phyloP scores from a whole-genome alignment of 2,113 vertebrate genomes.

The Mirounga angustirostris region DNA sequence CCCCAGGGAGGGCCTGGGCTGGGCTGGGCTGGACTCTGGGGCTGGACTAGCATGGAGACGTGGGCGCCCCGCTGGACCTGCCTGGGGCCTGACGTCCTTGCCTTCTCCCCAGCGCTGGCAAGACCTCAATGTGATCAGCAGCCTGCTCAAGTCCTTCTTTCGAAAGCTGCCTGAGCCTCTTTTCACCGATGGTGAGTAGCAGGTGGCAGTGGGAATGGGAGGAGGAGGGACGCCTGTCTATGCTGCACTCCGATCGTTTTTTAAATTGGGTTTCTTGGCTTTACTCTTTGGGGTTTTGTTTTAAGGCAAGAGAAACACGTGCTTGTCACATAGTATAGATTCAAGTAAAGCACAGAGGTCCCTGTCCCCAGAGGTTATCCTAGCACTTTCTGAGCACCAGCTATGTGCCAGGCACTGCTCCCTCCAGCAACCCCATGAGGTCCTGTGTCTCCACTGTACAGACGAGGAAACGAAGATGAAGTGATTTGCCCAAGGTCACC shows the following conservation, averaged over 20 bases:
- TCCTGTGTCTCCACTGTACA: neutral
- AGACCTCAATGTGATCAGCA: slow-evolving; percentile 98
- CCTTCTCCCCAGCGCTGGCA: slow-evolving; percentile 93
- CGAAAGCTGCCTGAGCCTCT: slow-evolving; percentile 97
- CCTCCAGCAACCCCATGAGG: neutral
- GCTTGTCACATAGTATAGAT: neutral
- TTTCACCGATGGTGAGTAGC: slow-evolving; percentile 95
- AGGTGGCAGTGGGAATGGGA: neutral
- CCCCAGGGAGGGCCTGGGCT: neutral
- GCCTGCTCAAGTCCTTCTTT: slow-evolving; percentile 98
- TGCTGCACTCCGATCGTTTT: neutral
- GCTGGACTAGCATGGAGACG: neutral
- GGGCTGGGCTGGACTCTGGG: neutral
- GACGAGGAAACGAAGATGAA: neutral
- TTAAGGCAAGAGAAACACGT: neutral
- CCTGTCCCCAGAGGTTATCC: neutral
- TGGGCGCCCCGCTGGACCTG: neutral
- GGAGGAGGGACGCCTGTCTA: neutral
- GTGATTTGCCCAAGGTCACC: neutral
- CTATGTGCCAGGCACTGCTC: neutral
- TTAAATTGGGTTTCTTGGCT: neutral
- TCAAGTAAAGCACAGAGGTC: neutral
- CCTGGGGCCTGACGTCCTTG: slow-evolving; percentile 32
- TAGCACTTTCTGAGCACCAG: neutral
- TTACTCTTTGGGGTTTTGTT: neutral